Evolutionary conservation across 30 jellyfish, hydroid and myxozoan species (phyloP), one percentile per base, ranked within the genome.

Genomic region (Hydra vulgaris): DNA sequence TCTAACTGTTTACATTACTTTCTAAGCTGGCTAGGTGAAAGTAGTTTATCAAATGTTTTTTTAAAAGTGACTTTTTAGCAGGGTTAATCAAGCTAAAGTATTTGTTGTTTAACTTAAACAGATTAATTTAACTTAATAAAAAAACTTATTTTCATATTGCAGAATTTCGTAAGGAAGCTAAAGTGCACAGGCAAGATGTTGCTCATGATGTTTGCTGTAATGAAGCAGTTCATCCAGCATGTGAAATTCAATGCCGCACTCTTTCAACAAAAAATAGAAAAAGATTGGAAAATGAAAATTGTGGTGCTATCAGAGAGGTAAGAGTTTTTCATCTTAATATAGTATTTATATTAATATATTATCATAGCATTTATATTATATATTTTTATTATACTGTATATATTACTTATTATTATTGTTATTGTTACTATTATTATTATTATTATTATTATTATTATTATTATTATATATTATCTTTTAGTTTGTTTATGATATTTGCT

Each of bases 261-360:
- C 61, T 40, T 40, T 3, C 61, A 3, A 78, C 85, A 23, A 78
- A 78, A 23, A 78, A 78, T 54, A 24, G 66, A 23, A 53, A 76
- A 21, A 54, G 54, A 18, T 66, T 78, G 80, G 55, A 78, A 21
- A 78, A 78, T 61, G 85, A 78, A 27, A 78, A 61, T 22, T 78
- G 85, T 78, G 77, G 69, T 78, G 85, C 85, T 18, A 61, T 20
- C 18, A 55, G 85, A 78, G 85, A 78, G 83, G 83, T 75, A 4
- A 16, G 79, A 20, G 8, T 20, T 61, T 20, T 20, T 7, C 27
- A 5, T 27, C 25, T 73, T 15, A 23, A 19, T 73, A 3, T 73
- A 71, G 0, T 23, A 5, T 5, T 73, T 23, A 7, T 73, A 5
- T 73, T 73, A 18, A 7, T 25, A 73, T 20, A 73, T 8, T 20